Evolutionary conservation across 1,140 invertebrate genomes (phyloP).

Genomic region (Ericerus pela): DNA sequence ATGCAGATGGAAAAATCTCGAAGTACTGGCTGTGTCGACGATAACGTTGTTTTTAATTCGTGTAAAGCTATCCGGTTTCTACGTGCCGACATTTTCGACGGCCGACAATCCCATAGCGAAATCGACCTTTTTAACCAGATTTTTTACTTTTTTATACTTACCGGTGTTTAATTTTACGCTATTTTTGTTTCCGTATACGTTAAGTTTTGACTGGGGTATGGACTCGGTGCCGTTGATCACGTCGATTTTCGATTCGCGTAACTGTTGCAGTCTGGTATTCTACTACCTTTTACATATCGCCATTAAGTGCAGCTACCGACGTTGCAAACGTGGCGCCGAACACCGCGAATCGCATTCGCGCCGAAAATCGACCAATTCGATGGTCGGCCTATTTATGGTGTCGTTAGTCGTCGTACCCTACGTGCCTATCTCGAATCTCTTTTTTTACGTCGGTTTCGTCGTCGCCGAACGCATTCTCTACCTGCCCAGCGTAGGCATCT

Average conservation of each 20-base stretch:
- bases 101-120: conserved; percentile 79
- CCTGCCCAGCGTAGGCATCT: conserved; percentile 86
- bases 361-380: not conserved
- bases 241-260: conserved; percentile 52
- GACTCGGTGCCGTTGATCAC: conserved; percentile 69
- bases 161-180: conserved; percentile 71
- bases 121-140: conserved; percentile 46
- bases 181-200: conserved; percentile 56
- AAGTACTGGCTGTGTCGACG: conserved; percentile 35
- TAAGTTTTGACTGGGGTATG: conserved; percentile 93
- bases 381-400: conserved; percentile 26
- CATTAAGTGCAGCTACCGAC: not conserved
- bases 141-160: conserved; percentile 71
- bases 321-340: not conserved
- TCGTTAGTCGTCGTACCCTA: conserved; percentile 68
- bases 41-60: conserved; percentile 43
- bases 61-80: conserved; percentile 42
- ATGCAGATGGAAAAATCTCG: conserved; percentile 40
- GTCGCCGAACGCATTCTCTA: conserved; percentile 89
- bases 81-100: conserved; percentile 59
- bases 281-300: not conserved
- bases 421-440: conserved; percentile 80
- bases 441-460: conserved; percentile 93
- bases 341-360: not conserved
- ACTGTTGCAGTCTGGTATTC: conserved; percentile 33